Conservation (phyloP, 1,140 invertebrate genomes). For the Ceratina calcarata region DNA sequence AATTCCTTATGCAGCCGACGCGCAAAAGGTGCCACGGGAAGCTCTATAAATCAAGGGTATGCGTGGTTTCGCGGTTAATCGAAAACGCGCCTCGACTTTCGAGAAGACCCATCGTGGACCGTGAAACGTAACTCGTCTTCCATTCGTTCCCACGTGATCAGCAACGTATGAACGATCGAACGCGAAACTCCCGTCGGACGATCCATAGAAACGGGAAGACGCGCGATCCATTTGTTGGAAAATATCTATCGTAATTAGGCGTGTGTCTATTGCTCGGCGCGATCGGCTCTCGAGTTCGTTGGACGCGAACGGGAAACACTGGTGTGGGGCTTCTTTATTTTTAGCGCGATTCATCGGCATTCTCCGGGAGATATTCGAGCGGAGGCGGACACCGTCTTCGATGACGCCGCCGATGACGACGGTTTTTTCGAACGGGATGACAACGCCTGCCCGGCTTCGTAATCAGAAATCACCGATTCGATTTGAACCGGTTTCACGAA, state of each 20-base stretch:
- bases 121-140: not conserved
- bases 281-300: constrained; percentile 35
- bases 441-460: too few species aligned
- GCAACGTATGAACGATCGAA: not conserved
- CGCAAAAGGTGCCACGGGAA: constrained; percentile 21
- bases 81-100: constrained; percentile 43
- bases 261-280: too few species aligned
- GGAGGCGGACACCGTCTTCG: not conserved
- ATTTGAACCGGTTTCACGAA: too few species aligned
- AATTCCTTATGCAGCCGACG: not conserved
- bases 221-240: too few species aligned
- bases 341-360: constrained; percentile 42
- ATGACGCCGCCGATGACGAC: not conserved
- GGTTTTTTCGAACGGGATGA: not conserved
- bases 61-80: constrained; percentile 50
- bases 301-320: constrained; percentile 23
- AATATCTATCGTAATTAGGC: too few species aligned
- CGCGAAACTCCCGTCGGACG: not conserved
- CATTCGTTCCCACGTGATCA: constrained; percentile 27
- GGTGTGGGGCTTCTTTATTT: constrained; percentile 56
- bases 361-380: constrained; percentile 13
- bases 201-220: too few species aligned
- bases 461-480: too few species aligned
- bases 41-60: constrained; percentile 39
- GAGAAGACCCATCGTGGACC: constrained; percentile 43